phyloP scores from a whole-genome alignment of 2,797 vertebrate species.

The Acanthurus leucopareius region DNA sequence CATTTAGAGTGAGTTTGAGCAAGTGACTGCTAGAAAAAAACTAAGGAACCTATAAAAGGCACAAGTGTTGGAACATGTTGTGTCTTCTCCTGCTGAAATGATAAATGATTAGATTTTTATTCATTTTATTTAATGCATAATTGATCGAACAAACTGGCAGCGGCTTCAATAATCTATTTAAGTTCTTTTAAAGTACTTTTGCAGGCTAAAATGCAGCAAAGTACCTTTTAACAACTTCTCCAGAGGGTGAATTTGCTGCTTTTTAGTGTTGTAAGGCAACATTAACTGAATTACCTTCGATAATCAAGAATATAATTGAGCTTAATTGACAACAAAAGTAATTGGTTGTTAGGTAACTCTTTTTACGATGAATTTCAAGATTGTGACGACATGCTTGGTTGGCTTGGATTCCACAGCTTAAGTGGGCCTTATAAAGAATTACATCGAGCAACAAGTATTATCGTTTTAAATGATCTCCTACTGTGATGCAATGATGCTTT shows the following conservation, averaged over 20 bases:
- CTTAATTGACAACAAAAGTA: background rate
- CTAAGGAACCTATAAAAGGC: too few species aligned
- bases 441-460: background rate
- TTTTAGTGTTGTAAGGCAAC: background rate
- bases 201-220: too few species aligned
- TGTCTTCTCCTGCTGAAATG: too few species aligned
- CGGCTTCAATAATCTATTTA: background rate
- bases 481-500: constrained; percentile 1
- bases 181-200: too few species aligned
- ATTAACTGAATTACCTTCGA: background rate
- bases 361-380: background rate
- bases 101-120: too few species aligned
- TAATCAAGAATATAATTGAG: background rate
- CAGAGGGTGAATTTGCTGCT: background rate
- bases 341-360: background rate
- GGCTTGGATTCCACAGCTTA: background rate
- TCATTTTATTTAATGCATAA: too few species aligned
- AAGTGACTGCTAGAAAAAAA: background rate
- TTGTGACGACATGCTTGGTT: background rate
- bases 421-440: background rate
- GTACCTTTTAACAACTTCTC: background rate
- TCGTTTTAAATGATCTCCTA: background rate
- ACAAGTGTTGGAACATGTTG: too few species aligned
- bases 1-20: background rate
- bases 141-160: too few species aligned